Percentiles rank a stretch among this genome's conserved stretches.
Conservation (phyloP, 1,140 invertebrate genomes). For the Bemisia tabaci region DNA sequence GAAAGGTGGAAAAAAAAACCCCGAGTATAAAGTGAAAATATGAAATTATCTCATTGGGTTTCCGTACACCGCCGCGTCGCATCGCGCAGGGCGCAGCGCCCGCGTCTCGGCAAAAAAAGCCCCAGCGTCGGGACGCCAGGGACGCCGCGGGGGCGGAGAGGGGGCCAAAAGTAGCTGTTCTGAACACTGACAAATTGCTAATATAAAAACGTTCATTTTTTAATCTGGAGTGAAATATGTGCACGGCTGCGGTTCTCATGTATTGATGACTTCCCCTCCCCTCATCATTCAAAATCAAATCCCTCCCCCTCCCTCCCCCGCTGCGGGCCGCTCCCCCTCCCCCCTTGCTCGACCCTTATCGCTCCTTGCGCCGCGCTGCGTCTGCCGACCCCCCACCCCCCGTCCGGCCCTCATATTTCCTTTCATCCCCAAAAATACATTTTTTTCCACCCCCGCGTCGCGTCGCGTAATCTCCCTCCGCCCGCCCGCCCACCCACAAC, state of each 20-base stretch:
- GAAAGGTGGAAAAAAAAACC: background rate
- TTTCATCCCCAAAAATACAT: background rate
- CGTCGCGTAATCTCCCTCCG: background rate
- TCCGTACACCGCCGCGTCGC: no score
- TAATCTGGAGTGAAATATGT: background rate
- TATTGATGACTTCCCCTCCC: background rate
- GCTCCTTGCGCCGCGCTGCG: background rate
- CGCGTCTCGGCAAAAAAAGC: background rate
- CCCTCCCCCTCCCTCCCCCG: background rate
- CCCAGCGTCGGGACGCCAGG: background rate
- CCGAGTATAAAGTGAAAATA: background rate
- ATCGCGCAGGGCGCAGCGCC: background rate
- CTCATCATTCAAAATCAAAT: background rate
- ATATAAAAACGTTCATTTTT: background rate
- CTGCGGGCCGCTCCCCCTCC: background rate
- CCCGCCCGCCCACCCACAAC: no score
- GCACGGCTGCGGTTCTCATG: background rate
- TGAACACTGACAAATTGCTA: background rate
- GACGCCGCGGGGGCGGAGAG: background rate
- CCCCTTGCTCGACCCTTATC: no score
- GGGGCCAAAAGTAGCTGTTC: background rate
- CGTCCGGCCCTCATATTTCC: background rate
- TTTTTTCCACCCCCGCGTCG: background rate
- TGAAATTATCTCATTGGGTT: background rate
- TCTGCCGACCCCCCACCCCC: background rate